Evolutionary conservation across 1,140 invertebrate species (phyloP).

Genomic region (Megalopta genalis): DNA sequence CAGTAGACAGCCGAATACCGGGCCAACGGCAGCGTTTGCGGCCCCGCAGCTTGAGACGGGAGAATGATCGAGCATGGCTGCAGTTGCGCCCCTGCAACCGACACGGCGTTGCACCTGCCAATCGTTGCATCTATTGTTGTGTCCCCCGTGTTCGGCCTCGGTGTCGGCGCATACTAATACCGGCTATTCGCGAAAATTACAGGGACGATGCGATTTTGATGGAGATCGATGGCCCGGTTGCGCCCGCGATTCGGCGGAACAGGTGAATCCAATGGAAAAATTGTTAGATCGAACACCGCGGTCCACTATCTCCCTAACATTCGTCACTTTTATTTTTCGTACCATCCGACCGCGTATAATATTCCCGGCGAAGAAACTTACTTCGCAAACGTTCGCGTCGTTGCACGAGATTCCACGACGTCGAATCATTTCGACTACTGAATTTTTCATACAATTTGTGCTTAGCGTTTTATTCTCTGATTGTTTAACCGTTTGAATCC

Average conservation of each 20-base stretch:
- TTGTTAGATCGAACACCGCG: background rate
- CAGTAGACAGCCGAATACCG: constrained; percentile 51
- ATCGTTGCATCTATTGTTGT: constrained; percentile 42
- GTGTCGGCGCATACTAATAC: constrained; percentile 40
- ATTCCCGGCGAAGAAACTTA: background rate
- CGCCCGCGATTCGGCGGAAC: background rate
- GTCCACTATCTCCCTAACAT: background rate
- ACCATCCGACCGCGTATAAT: background rate
- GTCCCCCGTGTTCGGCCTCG: constrained; percentile 15
- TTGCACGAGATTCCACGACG: background rate
- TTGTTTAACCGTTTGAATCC: too few relatives aligned
- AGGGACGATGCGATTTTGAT: constrained; percentile 33
- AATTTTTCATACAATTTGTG: too few relatives aligned
- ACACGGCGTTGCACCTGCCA: constrained; percentile 53
- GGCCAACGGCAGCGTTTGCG: background rate
- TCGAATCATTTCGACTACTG: too few relatives aligned
- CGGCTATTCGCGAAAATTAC: constrained; percentile 35
- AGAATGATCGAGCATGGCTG: constrained; percentile 56
- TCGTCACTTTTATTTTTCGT: background rate
- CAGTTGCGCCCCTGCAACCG: constrained; percentile 36
- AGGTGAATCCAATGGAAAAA: background rate
- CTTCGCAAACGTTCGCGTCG: too few relatives aligned
- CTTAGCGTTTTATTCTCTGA: too few relatives aligned
- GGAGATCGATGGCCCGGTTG: constrained; percentile 27
- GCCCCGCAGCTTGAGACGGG: constrained; percentile 57